Evolutionary conservation across 2,113 vertebrate genomes (phyloP), one percentile per base, ranked within the genome.

Genomic region (Periophthalmodon schlosseri): DNA sequence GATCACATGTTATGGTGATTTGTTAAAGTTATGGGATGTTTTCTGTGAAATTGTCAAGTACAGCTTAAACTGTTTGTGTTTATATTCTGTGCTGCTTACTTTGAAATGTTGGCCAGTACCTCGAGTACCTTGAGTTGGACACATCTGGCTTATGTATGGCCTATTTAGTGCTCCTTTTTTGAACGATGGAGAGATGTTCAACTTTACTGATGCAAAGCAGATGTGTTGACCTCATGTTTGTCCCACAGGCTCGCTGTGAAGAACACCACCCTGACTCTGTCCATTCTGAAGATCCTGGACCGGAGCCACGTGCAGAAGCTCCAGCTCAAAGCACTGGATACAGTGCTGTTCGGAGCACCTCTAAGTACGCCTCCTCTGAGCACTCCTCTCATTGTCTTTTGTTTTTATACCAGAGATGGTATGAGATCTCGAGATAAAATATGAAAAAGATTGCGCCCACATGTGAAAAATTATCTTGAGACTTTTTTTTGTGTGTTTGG

Each of bases 241-340:
- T 80, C 36, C 68, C 61, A 70, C 92, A 99, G 98, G 83, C 85
- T 99, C 8, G 97, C 98, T 0, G 90, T 99, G 67, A 97, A 96
- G 91, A 99, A 98, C 0, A 90, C 86, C 39, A 98, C 96, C 39
- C 93, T 99, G 93, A 96, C 95, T 2, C 93, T 95, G 6, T 93
- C 94, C 0, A 93, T 99, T 28, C 94, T 99, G 81, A 99, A 98
- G 74, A 98, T 99, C 89, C 92, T 96, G 44, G 98, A 99, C 79
- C 92, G 97, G 47, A 99, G 97, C 92, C 98, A 99, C 71, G 84
- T 95, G 68, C 97, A 99, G 89, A 99, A 99, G 89, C 89, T 99
- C 81, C 97, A 99, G 87, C 95, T 99, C 56, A 99, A 99, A 33
- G 91, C 97, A 0, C 79, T 99, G 90, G 98, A 99, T 88, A 98